These are phyloP conservation scores for Bostrychus sinensis DNA, from an alignment of 2,113 vertebrate species.

Conservation along the genomic window DNA sequence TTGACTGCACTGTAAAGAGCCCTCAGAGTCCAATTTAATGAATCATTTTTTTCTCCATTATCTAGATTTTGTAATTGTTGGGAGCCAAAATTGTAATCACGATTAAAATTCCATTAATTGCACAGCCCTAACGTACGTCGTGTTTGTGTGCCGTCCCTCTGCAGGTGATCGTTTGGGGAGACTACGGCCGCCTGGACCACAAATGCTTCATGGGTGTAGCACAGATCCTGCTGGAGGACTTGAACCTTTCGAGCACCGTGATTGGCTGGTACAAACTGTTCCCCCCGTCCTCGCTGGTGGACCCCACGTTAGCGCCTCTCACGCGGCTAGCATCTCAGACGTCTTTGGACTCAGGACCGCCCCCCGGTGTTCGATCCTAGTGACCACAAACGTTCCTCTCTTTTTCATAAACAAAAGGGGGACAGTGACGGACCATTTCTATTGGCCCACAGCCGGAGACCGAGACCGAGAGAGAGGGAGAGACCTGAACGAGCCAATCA, in stretches of 20 bases:
- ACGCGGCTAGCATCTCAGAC: slow-evolving; percentile 97
- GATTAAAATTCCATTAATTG: too few relatives aligned
- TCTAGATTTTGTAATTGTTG: too few relatives aligned
- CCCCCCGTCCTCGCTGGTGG: slow-evolving; percentile 96
- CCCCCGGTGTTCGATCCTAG: slow-evolving; percentile 93
- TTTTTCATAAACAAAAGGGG: slow-evolving; percentile 53
- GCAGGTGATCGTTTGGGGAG: slow-evolving; percentile 99
- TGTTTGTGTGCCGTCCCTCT: slow-evolving; percentile 3
- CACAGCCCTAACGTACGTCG: not conserved
- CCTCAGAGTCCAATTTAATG: too few relatives aligned
- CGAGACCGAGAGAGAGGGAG: slow-evolving; percentile 66
- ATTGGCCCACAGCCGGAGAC: slow-evolving; percentile 66
- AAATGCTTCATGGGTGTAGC: slow-evolving; percentile 99
- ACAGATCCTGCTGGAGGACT: slow-evolving; percentile 97
- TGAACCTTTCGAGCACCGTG: slow-evolving; percentile 98
- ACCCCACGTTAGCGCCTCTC: slow-evolving; percentile 95
- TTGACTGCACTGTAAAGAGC: too few relatives aligned
- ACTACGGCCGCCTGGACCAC: slow-evolving; percentile 99
- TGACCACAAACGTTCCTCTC: slow-evolving; percentile 66
- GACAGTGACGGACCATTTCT: slow-evolving; percentile 62
- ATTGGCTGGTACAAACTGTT: slow-evolving; percentile 99
- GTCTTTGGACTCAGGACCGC: slow-evolving; percentile 96
- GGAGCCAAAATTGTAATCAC: too few relatives aligned
- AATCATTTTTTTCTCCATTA: too few relatives aligned
- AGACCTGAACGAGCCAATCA: slow-evolving; percentile 80